Evolutionary conservation across 2,888 invertebrate species (phyloP).

Genomic region (Nomada ferruginata): DNA sequence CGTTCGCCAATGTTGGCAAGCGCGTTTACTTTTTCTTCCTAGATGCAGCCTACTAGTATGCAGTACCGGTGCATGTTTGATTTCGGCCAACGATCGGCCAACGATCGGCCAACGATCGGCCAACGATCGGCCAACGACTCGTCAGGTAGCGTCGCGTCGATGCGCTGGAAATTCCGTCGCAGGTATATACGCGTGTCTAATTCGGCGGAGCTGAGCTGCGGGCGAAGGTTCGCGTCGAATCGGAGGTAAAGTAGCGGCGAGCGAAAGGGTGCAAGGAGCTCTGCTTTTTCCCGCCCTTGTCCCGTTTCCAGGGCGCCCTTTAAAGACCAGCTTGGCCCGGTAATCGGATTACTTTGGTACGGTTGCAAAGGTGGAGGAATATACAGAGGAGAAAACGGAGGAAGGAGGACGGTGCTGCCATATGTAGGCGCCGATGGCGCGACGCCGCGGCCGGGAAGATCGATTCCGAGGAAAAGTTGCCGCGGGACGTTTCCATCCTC

Average conservation of each 20-base stretch:
- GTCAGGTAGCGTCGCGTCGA: too few relatives aligned
- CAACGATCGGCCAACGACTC: too few relatives aligned
- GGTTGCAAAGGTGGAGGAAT: constrained; percentile 22
- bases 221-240: constrained; percentile 23
- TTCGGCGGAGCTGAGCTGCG: background rate
- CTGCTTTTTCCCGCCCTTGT: constrained; percentile 15
- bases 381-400: too few relatives aligned
- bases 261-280: constrained; percentile 49
- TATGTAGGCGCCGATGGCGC: constrained; percentile 59
- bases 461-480: too few relatives aligned
- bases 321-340: constrained; percentile 43
- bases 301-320: constrained; percentile 37
- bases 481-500: too few relatives aligned
- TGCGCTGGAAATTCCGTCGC: background rate
- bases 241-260: constrained; percentile 29
- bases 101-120: too few relatives aligned
- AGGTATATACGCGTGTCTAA: too few relatives aligned
- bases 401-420: constrained; percentile 56
- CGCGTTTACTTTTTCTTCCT: constrained; percentile 64
- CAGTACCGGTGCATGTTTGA: too few relatives aligned
- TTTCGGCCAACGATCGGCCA: too few relatives aligned
- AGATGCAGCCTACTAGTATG: too few relatives aligned
- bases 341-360: constrained; percentile 75
- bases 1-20: constrained; percentile 73
- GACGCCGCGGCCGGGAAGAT: constrained; percentile 28